Conservation (phyloP, 2,888 invertebrate genomes). For the Sabatieria punctata region DNA sequence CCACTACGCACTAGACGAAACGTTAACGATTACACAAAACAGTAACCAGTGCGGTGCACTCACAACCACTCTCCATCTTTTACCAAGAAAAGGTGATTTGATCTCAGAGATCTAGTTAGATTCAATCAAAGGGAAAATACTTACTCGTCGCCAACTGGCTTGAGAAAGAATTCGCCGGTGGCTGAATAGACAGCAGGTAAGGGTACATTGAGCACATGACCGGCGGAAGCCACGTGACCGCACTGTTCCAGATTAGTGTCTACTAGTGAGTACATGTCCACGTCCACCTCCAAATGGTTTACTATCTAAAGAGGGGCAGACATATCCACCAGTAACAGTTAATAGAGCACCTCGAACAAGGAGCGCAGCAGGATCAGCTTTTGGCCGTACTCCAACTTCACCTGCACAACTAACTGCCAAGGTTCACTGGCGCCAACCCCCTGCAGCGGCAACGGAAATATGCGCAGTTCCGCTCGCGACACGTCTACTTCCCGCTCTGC, state of each 20-base stretch:
- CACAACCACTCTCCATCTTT: no score
- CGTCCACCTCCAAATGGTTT: not conserved
- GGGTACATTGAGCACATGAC: conserved; percentile 53
- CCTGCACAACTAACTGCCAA: conserved; percentile 73
- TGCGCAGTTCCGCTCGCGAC: conserved; percentile 67
- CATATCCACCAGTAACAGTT: conserved; percentile 34
- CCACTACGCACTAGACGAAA: no score
- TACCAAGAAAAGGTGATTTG: no score
- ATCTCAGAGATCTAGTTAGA: no score
- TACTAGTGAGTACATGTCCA: conserved; percentile 57
- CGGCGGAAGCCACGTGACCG: conserved; percentile 18
- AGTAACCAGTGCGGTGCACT: no score
- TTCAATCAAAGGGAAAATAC: no score
- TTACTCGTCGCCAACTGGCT: conserved; percentile 37
- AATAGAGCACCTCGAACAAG: conserved; percentile 60
- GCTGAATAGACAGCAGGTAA: conserved; percentile 69
- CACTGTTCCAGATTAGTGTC: conserved; percentile 52
- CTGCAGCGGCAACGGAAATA: conserved; percentile 55
- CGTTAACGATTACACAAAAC: no score
- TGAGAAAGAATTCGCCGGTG: conserved; percentile 71
- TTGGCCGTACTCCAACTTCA: conserved; percentile 63
- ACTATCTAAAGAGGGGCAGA: no score
- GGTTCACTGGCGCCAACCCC: no score
- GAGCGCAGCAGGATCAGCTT: conserved; percentile 68
- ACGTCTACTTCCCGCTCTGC: conserved; percentile 53